phyloP scores from a whole-genome alignment of 64 coral and sea anemone species.

The Platygyra sinensis region DNA sequence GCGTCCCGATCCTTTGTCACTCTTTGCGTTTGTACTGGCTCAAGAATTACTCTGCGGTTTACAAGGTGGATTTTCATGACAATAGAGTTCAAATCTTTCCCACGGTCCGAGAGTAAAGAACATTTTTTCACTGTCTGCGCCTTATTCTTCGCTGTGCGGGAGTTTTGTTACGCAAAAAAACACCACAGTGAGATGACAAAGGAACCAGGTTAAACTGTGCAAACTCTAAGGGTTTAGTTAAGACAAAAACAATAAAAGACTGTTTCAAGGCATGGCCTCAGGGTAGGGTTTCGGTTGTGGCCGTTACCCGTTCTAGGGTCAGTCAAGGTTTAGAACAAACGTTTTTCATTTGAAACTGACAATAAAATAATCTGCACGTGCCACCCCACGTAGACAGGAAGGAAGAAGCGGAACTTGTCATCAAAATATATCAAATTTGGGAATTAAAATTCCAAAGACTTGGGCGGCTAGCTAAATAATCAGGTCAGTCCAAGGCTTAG shows the following conservation, averaged over 20 bases:
- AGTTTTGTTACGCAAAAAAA: slow-evolving; percentile 52
- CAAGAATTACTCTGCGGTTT: slow-evolving; percentile 13
- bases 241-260: not conserved
- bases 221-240: slow-evolving; percentile 9
- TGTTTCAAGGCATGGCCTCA: not conserved
- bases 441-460: slow-evolving; percentile 29
- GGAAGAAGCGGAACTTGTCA: slow-evolving; percentile 11
- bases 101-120: slow-evolving; percentile 65
- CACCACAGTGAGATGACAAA: slow-evolving; percentile 6
- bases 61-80: slow-evolving; percentile 48
- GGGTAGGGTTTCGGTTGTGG: not conserved
- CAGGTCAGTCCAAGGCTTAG: not conserved
- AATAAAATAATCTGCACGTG: slow-evolving; percentile 4
- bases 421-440: slow-evolving; percentile 32
- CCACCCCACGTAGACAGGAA: slow-evolving; percentile 30
- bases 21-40: slow-evolving; percentile 26
- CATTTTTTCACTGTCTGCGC: slow-evolving; percentile 58
- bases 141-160: slow-evolving; percentile 34
- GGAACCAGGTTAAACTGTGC: not conserved
- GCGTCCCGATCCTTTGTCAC: slow-evolving; percentile 27
- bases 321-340: not conserved
- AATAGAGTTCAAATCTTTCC: slow-evolving; percentile 53
- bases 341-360: not conserved
- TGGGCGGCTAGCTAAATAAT: slow-evolving; percentile 24
- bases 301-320: not conserved